Evolutionary conservation across 2,797 vertebrate species (phyloP).

Genomic region (Diglossa cyanea): DNA sequence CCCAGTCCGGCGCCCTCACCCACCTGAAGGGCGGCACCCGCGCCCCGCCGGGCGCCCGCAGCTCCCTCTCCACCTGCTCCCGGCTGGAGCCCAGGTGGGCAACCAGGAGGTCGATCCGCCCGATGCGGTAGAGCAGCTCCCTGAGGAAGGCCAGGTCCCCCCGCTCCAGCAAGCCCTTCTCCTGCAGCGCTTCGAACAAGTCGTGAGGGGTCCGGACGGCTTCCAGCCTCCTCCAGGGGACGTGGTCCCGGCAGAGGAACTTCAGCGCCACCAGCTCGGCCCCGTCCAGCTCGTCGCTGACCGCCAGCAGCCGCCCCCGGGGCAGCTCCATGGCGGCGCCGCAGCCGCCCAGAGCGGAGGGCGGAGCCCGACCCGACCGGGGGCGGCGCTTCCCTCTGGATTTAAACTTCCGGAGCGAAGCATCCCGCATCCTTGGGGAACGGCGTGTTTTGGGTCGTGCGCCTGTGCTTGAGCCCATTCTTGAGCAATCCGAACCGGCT

Average conservation of each 20-base stretch:
- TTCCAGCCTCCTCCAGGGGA: constrained; percentile 49
- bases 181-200: constrained; percentile 56
- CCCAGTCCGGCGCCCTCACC: neutral
- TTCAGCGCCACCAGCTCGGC: constrained; percentile 61
- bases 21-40: constrained; percentile 45
- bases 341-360: rapidly evolving
- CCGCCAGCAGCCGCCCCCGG: neutral
- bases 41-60: constrained; percentile 7
- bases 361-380: rapidly evolving
- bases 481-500: rapidly evolving
- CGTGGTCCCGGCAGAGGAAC: constrained; percentile 67
- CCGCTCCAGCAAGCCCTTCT: constrained; percentile 41
- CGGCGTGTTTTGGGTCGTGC: rapidly evolving
- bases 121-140: constrained; percentile 69
- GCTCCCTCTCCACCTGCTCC: constrained; percentile 29
- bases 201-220: neutral
- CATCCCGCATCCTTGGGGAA: rapidly evolving
- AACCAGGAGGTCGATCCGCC: constrained; percentile 60
- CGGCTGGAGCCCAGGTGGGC: neutral
- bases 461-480: rapidly evolving
- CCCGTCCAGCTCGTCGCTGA: constrained; percentile 54
- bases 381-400: neutral
- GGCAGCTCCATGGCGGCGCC: neutral
- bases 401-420: neutral
- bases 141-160: constrained; percentile 50